Evolutionary conservation across 1,140 invertebrate species (phyloP).

Genomic region (Propsilocerus akamusi): DNA sequence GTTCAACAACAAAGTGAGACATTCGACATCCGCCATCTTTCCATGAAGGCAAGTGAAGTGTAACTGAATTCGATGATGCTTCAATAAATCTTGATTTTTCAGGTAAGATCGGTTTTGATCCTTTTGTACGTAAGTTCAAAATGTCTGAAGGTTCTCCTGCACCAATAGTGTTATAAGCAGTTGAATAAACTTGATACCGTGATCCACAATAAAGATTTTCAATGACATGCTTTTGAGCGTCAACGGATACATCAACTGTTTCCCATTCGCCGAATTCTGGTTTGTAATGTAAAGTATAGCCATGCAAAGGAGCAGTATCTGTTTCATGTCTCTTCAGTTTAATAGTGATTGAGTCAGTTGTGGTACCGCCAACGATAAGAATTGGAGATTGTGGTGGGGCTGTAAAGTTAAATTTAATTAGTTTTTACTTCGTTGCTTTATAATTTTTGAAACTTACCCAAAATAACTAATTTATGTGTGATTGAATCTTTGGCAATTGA

Average conservation of each 20-base stretch:
- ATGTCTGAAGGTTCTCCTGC: constrained; percentile 74
- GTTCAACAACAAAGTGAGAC: constrained; percentile 88
- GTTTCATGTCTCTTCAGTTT: constrained; percentile 56
- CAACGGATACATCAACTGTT: constrained; percentile 49
- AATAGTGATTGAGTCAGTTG: constrained; percentile 63
- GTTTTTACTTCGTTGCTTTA: too few species aligned
- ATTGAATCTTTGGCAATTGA: constrained; percentile 81
- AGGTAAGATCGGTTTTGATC: constrained; percentile 76
- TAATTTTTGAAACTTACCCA: constrained; percentile 36
- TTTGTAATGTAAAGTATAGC: constrained; percentile 83
- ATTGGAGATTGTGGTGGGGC: constrained; percentile 70
- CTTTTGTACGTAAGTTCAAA: constrained; percentile 68
- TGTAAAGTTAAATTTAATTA: constrained; percentile 16
- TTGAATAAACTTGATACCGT: constrained; percentile 79
- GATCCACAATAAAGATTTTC: constrained; percentile 79
- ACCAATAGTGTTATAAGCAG: constrained; percentile 79
- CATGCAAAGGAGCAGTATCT: constrained; percentile 57
- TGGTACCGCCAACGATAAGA: constrained; percentile 58
- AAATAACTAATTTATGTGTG: constrained; percentile 72
- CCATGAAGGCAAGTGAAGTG: constrained; percentile 81
- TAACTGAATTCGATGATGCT: constrained; percentile 78
- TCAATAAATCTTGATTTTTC: constrained; percentile 78
- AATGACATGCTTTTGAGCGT: constrained; percentile 63
- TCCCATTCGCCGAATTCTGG: constrained; percentile 87
- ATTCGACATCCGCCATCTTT: constrained; percentile 89